Percentiles rank a stretch among this genome's conserved stretches.
Conservation (phyloP, 37 sponge, comb jelly and placozoan genomes). For the Aphrocallistes beatrix region DNA sequence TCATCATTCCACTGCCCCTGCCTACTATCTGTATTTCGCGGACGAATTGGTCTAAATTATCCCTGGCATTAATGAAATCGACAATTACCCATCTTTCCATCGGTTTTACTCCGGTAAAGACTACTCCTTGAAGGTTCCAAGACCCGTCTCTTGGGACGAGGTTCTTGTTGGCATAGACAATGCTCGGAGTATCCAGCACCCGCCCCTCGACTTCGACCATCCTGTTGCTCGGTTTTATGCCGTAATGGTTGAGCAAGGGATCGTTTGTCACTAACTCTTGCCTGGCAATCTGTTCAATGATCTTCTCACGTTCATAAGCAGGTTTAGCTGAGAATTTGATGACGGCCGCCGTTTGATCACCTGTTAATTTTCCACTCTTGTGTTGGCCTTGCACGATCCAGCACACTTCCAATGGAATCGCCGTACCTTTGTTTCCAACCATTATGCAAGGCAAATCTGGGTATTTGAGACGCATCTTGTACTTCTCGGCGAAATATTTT, state of each 20-base stretch:
- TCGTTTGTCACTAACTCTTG: not conserved
- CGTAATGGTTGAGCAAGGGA: slow-evolving; percentile 34
- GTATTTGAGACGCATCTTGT: slow-evolving; percentile 24
- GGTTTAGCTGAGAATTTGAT: slow-evolving; percentile 46
- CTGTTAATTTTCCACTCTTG: slow-evolving; percentile 39
- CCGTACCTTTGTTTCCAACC: slow-evolving; percentile 26
- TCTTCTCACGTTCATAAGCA: slow-evolving; percentile 24
- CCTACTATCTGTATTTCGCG: not conserved
- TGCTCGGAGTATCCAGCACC: slow-evolving; percentile 36
- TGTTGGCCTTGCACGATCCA: slow-evolving; percentile 46
- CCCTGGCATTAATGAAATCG: not conserved
- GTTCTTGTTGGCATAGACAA: slow-evolving; percentile 16
- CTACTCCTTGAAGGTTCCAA: slow-evolving; percentile 41
- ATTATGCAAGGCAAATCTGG: slow-evolving; percentile 58
- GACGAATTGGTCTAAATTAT: slow-evolving; percentile 1
- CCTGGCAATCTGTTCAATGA: slow-evolving; percentile 16
- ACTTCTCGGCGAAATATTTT: slow-evolving; percentile 40
- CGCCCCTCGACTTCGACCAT: slow-evolving; percentile 43
- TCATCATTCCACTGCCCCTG: slow-evolving; percentile 16
- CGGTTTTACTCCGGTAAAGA: slow-evolving; percentile 24
- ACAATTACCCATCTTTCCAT: slow-evolving; percentile 39
- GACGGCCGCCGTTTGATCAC: slow-evolving; percentile 42
- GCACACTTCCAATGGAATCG: slow-evolving; percentile 19
- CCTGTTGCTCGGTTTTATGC: slow-evolving; percentile 22
- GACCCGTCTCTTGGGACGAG: slow-evolving; percentile 26